Evolutionary conservation across 2,797 vertebrate species (phyloP).

Genomic region (Phoeniculus purpureus): DNA sequence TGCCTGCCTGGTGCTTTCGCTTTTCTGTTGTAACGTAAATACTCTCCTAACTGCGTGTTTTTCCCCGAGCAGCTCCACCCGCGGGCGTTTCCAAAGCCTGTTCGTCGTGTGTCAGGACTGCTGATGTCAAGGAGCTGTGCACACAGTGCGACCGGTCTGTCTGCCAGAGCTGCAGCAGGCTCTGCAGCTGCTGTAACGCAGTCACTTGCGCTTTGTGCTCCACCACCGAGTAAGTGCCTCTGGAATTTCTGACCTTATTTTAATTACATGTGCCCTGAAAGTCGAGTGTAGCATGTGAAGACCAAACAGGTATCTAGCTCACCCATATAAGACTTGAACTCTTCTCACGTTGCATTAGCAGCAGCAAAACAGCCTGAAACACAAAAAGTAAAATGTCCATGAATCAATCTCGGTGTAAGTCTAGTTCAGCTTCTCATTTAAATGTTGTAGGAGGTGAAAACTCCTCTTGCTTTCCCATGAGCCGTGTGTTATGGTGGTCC

Average conservation of each 20-base stretch:
- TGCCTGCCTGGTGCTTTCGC: not conserved
- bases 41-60: not conserved
- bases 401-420: not conserved
- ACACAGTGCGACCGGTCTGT: constrained; percentile 72
- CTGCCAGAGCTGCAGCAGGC: constrained; percentile 72
- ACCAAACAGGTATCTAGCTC: not conserved
- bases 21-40: not conserved
- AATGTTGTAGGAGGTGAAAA: not conserved
- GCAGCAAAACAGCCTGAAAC: not conserved
- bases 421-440: not conserved
- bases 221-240: constrained; percentile 75
- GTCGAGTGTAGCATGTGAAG: not conserved
- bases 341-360: not conserved
- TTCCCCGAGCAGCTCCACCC: constrained; percentile 8
- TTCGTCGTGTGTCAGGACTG: constrained; percentile 71
- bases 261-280: rapidly evolving
- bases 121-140: constrained; percentile 64
- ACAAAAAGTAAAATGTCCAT: not conserved
- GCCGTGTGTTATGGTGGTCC: not conserved
- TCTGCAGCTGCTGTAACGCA: constrained; percentile 71
- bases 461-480: not conserved
- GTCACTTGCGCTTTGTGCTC: constrained; percentile 74
- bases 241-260: not conserved
- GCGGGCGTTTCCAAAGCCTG: constrained; percentile 63
- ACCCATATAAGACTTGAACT: rapidly evolving